Evolutionary conservation across 1,140 invertebrate species (phyloP), one percentile per base, ranked within the genome.

Genomic region (Papilio glaucus): DNA sequence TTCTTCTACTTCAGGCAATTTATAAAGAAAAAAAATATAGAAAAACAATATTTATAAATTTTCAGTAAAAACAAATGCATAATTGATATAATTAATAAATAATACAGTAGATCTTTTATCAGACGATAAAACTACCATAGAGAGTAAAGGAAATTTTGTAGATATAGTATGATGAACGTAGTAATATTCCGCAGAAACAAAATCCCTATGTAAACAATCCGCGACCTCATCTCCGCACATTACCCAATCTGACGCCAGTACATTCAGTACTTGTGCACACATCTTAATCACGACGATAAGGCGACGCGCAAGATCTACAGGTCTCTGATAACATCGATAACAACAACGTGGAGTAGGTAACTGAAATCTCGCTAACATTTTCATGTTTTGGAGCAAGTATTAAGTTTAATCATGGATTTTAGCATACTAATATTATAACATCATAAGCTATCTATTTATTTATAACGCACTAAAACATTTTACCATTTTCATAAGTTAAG

Each of bases 211-310:
- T 21, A 65, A 65, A 65, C 62, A 65, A 38, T 3, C 29, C 29
- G 29, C 29, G 21, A 24, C 29, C 38, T 65, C 37, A 63, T 62
- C 60, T 63, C n/a, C n/a, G n/a, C n/a, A 38, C 62, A 24, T 65
- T 65, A 39, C 62, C 62, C 38, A 65, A 65, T 38, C 38, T 39
- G 24, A 15, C 21, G 49, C n/a, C n/a, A n/a, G 15, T 39, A 65
- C 37, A 65, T 13, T 39, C 18, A 65, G 37, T 65, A 24, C 62
- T 24, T 41, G 33, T 33, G 61, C 33, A 65, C 6, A 65, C 62
- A 41, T 41, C 13, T 39, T 65, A 41, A 65, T 39, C 62, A 18
- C 18, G 6, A 57, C 33, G 62, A 63, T 63, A 63, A 63, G 33
- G 45, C 9, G 29, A 38, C 33, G 37, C n/a, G 45, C n/a, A n/a